Evolutionary conservation across 2,888 invertebrate genomes (phyloP), one percentile per base, ranked within the genome.

Genomic region (Oscheius sp.): DNA sequence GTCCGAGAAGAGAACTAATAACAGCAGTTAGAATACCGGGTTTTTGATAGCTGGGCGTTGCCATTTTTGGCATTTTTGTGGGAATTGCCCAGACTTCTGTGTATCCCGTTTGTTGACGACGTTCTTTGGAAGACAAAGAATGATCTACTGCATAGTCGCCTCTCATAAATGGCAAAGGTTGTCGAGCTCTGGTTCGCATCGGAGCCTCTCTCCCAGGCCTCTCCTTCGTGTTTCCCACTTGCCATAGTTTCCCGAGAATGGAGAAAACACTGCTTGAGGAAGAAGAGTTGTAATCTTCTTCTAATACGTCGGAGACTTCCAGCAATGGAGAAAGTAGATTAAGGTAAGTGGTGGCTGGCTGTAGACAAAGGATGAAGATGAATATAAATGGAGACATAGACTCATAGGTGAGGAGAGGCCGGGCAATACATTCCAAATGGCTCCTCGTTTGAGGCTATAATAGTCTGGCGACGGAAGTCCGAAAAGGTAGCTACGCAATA

Each of bases 1-100:
- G 64, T 43, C 76, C 75, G 18, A 80, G 73, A 72, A 81, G 75
- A 23, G 78, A 75, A 66, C 76, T 76, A 66, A 81, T 75, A 23
- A 81, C 79, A 63, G 81, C 81, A 23, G 81, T 76, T 43, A 81
- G 76, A 53, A 81, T 79, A 55, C 71, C 71, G 12, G 56, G 56
- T 21, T 29, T 12, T 7, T 49, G n/a, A 13, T 46, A 29, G 16
- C 9, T 16, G 7, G 45, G 41, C 13, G 27, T 23, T 27, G 61
- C 27, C 27, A 25, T 25, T 23, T 52, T 18, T 7, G 71, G 71
- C 71, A 71, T 71, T 46, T 45, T 52, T 18, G 61, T 71, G 23
- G 71, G 71, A 5, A 71, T 49, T 6, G 71, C 55, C 41, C 53
- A 35, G 29, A 71, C 71, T 29, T 55, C 59, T 6, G 61, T 53